phyloP scores from a whole-genome alignment of 2,888 invertebrate genomes.

The Leucoma salicis region DNA sequence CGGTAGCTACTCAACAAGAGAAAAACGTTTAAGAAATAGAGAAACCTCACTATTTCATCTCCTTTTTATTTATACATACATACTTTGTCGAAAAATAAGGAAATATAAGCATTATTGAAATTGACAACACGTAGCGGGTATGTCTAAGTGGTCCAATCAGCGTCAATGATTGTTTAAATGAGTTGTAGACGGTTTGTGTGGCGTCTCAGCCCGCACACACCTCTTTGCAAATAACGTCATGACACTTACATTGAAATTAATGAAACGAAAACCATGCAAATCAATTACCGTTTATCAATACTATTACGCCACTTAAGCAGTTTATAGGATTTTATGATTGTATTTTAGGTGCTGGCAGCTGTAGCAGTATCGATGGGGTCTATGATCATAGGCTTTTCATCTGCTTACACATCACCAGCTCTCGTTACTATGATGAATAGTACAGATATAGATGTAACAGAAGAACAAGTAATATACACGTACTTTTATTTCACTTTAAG shows the following conservation, averaged over 20 bases:
- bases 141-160: constrained; percentile 62
- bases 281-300: constrained; percentile 20
- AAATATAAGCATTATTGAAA: constrained; percentile 26
- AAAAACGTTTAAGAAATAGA: too few species aligned
- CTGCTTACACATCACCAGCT: constrained; percentile 96
- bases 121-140: constrained; percentile 32
- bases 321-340: constrained; percentile 1
- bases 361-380: constrained; percentile 94
- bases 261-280: constrained; percentile 23
- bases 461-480: constrained; percentile 84
- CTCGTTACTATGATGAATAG: constrained; percentile 86
- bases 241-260: constrained; percentile 17
- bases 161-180: constrained; percentile 71
- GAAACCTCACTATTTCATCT: too few species aligned
- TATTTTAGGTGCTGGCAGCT: constrained; percentile 87
- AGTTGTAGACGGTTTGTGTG: constrained; percentile 50
- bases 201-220: constrained; percentile 51
- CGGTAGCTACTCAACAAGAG: too few species aligned
- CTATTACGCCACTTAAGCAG: constrained; percentile 8
- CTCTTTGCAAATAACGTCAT: constrained; percentile 54
- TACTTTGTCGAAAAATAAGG: constrained; percentile 16
- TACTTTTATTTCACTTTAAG: background rate
- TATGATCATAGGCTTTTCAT: constrained; percentile 92
- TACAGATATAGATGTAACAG: constrained; percentile 80
- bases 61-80: background rate